Percentiles rank a stretch among this genome's conserved stretches.
These are phyloP conservation scores for Cetoscarus ocellatus DNA, from an alignment of 2,797 vertebrate species.

Conservation along the genomic window DNA sequence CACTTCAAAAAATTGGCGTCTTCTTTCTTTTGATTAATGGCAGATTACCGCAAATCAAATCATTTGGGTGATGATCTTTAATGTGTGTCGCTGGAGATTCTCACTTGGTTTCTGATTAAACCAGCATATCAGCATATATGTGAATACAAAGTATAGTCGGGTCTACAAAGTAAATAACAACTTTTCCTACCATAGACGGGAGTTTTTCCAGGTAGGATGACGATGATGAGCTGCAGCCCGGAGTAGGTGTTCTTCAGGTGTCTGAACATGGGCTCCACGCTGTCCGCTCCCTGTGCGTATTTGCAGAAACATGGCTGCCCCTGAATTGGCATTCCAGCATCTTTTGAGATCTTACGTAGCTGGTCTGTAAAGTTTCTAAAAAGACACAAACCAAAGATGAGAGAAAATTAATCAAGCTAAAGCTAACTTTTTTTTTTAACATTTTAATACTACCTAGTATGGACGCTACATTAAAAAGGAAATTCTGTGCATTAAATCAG, in stretches of 20 bases:
- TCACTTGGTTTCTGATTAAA: no score
- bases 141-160: no score
- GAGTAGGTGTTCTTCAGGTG: constrained; percentile 98
- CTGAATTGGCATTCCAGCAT: constrained; percentile 98
- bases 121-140: no score
- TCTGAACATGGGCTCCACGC: constrained; percentile 99
- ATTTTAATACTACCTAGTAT: no score
- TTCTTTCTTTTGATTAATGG: no score
- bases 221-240: constrained; percentile 97
- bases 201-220: constrained; percentile 97
- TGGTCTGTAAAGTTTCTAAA: constrained; percentile 97
- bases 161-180: background rate
- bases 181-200: constrained; percentile 92
- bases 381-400: constrained; percentile 14
- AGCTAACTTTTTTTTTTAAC: background rate
- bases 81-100: no score
- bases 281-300: constrained; percentile 98
- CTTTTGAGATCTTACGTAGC: constrained; percentile 98
- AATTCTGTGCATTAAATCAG: no score
- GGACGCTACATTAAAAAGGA: no score
- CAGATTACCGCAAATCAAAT: no score
- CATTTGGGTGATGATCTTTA: no score
- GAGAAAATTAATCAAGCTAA: background rate
- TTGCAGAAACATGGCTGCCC: constrained; percentile 99
- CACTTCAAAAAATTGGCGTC: no score